A percentile compares a stretch with the other conserved stretches of the same genome.
These are phyloP conservation scores for Pogonocichla stellata DNA, from an alignment of 2,113 vertebrate genomes.

Conservation along the genomic window DNA sequence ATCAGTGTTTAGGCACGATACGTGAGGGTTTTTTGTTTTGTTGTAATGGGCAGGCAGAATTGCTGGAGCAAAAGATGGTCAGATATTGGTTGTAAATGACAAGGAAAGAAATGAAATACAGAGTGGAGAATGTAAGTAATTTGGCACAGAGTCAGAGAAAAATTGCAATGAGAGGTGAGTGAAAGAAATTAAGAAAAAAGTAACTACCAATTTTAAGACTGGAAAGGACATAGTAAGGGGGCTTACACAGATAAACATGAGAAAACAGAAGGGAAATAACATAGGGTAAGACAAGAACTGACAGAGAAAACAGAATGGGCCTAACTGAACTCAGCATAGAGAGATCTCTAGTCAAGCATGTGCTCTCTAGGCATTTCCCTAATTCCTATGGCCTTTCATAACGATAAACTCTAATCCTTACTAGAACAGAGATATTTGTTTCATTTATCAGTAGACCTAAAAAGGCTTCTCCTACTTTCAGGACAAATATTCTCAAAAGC, in stretches of 20 bases:
- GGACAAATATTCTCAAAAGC: not conserved
- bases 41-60: not conserved
- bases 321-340: not conserved
- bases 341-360: not conserved
- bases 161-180: not conserved
- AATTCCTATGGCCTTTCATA: not conserved
- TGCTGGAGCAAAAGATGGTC: not conserved
- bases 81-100: not conserved
- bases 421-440: not conserved
- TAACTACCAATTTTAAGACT: not conserved
- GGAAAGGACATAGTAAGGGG: not conserved
- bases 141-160: not conserved
- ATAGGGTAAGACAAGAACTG: not conserved
- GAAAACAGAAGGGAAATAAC: not conserved
- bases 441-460: not conserved
- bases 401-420: not conserved
- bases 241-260: not conserved
- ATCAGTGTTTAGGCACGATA: not conserved
- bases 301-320: not conserved
- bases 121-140: not conserved
- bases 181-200: not conserved
- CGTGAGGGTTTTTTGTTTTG: accelerated
- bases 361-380: not conserved
- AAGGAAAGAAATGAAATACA: not conserved
- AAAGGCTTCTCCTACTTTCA: not conserved